A percentile compares a stretch with the other conserved stretches of the same genome.
Conservation (phyloP, 1,140 invertebrate species). For the Trichoplusia ni region DNA sequence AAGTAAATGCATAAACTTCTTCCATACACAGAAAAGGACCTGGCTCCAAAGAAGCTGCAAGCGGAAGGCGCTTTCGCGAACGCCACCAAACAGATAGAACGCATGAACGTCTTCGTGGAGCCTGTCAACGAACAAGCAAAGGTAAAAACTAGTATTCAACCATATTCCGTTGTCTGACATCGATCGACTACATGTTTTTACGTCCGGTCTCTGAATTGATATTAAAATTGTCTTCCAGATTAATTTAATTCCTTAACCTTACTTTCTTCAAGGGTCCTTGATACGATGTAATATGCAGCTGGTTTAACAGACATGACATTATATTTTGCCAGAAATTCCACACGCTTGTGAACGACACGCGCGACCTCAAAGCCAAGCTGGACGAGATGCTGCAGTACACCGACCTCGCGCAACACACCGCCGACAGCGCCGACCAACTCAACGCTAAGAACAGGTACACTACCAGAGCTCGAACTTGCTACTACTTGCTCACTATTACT, state of each 20-base stretch:
- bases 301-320: too few relatives aligned
- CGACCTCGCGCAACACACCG: slow-evolving; percentile 83
- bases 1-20: neutral
- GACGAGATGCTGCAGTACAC: slow-evolving; percentile 88
- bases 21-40: slow-evolving; percentile 57
- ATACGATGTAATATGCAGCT: too few relatives aligned
- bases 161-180: too few relatives aligned
- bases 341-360: slow-evolving; percentile 82
- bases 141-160: slow-evolving; percentile 48
- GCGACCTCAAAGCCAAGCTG: slow-evolving; percentile 85
- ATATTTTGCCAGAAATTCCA: slow-evolving; percentile 69
- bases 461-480: too few relatives aligned
- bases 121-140: slow-evolving; percentile 85
- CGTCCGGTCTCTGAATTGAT: too few relatives aligned
- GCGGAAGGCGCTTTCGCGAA: slow-evolving; percentile 84
- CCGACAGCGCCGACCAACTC: slow-evolving; percentile 83
- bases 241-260: too few relatives aligned
- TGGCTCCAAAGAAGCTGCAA: slow-evolving; percentile 70
- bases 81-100: slow-evolving; percentile 84
- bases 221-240: too few relatives aligned
- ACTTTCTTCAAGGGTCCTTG: neutral
- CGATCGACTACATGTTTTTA: too few relatives aligned
- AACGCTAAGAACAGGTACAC: slow-evolving; percentile 83
- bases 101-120: slow-evolving; percentile 85
- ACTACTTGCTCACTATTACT: too few relatives aligned